Evolutionary conservation across 1,140 invertebrate genomes (phyloP), one percentile per base, ranked within the genome.

Genomic region (Tetragonula clypearis): DNA sequence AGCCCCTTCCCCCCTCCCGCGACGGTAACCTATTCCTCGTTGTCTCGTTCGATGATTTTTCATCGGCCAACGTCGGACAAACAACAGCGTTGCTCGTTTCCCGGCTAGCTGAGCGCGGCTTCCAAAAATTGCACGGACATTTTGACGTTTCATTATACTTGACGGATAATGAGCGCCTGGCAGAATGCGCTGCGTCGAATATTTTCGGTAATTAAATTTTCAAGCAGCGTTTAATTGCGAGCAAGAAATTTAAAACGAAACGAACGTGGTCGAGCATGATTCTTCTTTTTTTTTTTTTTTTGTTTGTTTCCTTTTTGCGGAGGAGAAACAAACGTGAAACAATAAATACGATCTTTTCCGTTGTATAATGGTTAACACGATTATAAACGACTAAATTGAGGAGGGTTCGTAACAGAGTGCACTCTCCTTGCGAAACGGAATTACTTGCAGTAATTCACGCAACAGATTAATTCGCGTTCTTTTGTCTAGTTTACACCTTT

Each of bases 151-250:
- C 58, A 76, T 74, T 76, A 76, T 66, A 21, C 49, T 9, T 60
- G 69, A n/a, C 14, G 30, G 41, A 56, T 60, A 56, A 82, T 17
- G 80, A 74, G 53, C 14, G 66, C 53, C 55, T 30, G 41, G 35
- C 23, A 55, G 62, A 82, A 17, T 30, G 58, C 41, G 41, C n/a
- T 35, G 15, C 78, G 66, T 30, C 78, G 30, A 80, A 78, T 66
- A 62, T n/a, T 78, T 41, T 66, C 76, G 65, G 62, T 78, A 80
- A 71, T 80, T 41, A 72, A 80, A 80, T 80, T 72, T 30, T 41
- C 17, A 41, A 56, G 68, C 66, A 30, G 21, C 30, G 68, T 41
- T 74, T 74, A 74, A 74, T 74, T 74, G n/a, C 53, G 11, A 55
- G 49, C n/a, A 30, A 74, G 49, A 55, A 74, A 55, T 49, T 56